Percentiles rank a stretch among this genome's conserved stretches.
phyloP scores from a whole-genome alignment of 2,888 invertebrate genomes.

The Laspeyria flexula region DNA sequence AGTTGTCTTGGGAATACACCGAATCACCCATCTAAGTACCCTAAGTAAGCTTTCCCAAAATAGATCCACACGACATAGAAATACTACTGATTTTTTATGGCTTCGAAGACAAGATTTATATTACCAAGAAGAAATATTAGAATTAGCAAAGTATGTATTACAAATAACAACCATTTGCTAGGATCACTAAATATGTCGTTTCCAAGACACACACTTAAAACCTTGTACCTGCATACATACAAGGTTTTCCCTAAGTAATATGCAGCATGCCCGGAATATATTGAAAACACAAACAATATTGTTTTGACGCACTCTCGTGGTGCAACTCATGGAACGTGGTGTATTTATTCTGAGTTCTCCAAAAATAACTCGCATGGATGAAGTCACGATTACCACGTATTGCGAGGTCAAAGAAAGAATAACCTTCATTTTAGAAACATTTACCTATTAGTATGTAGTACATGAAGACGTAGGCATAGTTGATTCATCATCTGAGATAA shows the following conservation, averaged over 20 bases:
- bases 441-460: not conserved
- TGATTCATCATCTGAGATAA: no score
- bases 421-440: conserved; percentile 6
- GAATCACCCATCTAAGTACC: no score
- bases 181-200: not conserved
- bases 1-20: no score
- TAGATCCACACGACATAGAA: no score
- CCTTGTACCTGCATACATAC: not conserved
- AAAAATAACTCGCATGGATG: conserved; percentile 55
- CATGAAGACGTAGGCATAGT: no score
- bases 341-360: conserved; percentile 51
- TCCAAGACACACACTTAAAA: not conserved
- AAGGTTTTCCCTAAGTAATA: conserved; percentile 20
- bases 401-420: conserved; percentile 38
- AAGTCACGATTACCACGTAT: conserved; percentile 53
- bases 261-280: conserved; percentile 22
- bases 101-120: no score
- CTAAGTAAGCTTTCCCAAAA: no score
- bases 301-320: conserved; percentile 26
- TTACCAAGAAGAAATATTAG: no score
- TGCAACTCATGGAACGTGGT: conserved; percentile 37
- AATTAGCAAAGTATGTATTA: no score
- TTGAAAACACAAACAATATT: conserved; percentile 14
- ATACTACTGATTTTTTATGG: no score
- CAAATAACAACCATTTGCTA: no score